These are phyloP conservation scores for Trichopoda pennipes DNA, from an alignment of 2,888 invertebrate genomes.

Conservation along the genomic window DNA sequence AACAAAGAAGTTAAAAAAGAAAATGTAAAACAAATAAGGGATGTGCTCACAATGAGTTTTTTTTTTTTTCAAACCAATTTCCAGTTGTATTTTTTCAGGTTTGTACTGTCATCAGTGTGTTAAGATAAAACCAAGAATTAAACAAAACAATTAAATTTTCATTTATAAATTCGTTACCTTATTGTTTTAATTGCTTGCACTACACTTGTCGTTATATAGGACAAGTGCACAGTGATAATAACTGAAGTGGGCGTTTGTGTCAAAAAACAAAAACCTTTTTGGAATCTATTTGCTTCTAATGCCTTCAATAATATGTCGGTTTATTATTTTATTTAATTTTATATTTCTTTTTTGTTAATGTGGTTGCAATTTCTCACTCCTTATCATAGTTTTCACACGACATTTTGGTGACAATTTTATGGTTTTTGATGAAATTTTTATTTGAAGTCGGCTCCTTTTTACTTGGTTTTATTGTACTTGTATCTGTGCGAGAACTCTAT, in stretches of 20 bases:
- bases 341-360: background rate
- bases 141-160: conserved; percentile 43
- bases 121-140: conserved; percentile 23
- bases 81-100: conserved; percentile 21
- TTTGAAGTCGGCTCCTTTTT: conserved; percentile 28
- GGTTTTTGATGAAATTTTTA: conserved; percentile 16
- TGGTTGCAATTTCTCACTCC: conserved; percentile 65
- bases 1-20: conserved; percentile 9
- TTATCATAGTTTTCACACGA: conserved; percentile 70
- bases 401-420: conserved; percentile 59
- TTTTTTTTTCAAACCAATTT: conserved; percentile 18
- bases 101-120: background rate
- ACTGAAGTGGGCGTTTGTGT: conserved; percentile 39
- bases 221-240: conserved; percentile 2
- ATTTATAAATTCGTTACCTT: conserved; percentile 1
- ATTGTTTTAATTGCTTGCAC: conserved; percentile 29
- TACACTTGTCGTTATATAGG: conserved; percentile 57
- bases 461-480: background rate
- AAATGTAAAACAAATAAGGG: conserved; percentile 35
- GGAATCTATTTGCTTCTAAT: background rate
- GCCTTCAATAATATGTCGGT: background rate
- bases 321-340: conserved; percentile 15
- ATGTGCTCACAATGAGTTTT: conserved; percentile 22
- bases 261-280: conserved; percentile 15
- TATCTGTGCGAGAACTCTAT: background rate